Evolutionary conservation across 37 sponge, comb jelly and placozoan genomes (phyloP), one percentile per base, ranked within the genome.

Genomic region (Mnemiopsis leidyi): DNA sequence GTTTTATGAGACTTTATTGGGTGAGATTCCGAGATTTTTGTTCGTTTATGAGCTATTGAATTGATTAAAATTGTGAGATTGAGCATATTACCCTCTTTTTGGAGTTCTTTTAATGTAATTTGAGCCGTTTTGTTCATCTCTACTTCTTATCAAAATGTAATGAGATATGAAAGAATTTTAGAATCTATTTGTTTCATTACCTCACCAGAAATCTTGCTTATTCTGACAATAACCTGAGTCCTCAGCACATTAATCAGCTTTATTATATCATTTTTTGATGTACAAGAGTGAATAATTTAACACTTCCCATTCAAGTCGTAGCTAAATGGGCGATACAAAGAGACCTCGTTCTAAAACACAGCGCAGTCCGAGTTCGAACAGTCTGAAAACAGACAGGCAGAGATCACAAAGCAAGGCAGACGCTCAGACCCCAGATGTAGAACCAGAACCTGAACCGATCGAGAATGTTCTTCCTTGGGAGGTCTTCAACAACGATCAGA

Each of bases 391-490:
- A 48, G 79, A 32, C 7, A 31, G 79, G 18, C 32, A 77, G 18
- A 35, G 90, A n/a, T 32, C 36, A 21, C 23, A 35, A 18, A 85
- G 90, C 30, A 85, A 85, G 48, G 7, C 61, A 3, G 90, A 85
- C 29, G 3, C 61, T 32, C 24, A 85, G 21, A 48, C 61, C 5
- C 61, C 90, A 21, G 90, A 85, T 3, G 61, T 85, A 0, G 36
- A 28, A 26, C 90, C 61, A 32, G 48, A 20, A 23, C 31, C 40
- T 21, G 61, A 38, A 40, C 48, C 90, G 16, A 37, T 85, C 29
- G 90, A 85, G 61, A 85, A 85, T 40, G 36, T 33, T n/a, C 40
- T 85, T 23, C 35, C 90, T 24, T 85, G 90, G 90, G 90, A 85
- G n/a, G 48, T 85, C 24, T 39, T 85, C 48, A 33, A 38, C 30